Evolutionary conservation across 2,797 vertebrate species (phyloP).

Genomic region (Sebastes trivittatus): DNA sequence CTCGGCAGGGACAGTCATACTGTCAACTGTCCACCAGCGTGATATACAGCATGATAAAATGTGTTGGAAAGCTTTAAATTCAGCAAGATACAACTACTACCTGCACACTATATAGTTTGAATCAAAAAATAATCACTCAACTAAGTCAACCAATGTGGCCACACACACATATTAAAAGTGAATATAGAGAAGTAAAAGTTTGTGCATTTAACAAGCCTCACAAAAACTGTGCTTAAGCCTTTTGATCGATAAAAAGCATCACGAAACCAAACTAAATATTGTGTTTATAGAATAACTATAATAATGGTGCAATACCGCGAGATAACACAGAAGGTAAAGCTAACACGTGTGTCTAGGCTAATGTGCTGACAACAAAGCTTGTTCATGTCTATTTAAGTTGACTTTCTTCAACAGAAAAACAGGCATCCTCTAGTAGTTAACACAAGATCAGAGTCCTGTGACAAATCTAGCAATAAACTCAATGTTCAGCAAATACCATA

Average conservation of each 20-base stretch:
- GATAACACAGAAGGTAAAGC: constrained; percentile 4
- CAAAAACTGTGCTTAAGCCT: constrained; percentile 35
- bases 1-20: not conserved
- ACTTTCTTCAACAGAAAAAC: constrained; percentile 8
- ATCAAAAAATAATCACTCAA: not conserved
- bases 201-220: constrained; percentile 35
- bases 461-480: constrained; percentile 1
- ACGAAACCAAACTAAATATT: not conserved
- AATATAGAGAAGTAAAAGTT: constrained; percentile 1
- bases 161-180: not conserved
- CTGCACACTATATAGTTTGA: not conserved
- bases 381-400: not conserved
- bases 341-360: not conserved
- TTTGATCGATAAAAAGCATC: not conserved
- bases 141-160: not conserved
- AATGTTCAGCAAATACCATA: not conserved
- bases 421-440: not conserved
- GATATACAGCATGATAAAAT: constrained; percentile 12
- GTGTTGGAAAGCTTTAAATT: constrained; percentile 19
- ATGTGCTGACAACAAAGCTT: not conserved
- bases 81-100: constrained; percentile 7
- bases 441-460: constrained; percentile 4
- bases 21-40: not conserved
- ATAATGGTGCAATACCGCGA: not conserved
- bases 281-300: constrained; percentile 3